phyloP scores from a whole-genome alignment of 2,797 vertebrate genomes.

The Phataginus tetradactyla region DNA sequence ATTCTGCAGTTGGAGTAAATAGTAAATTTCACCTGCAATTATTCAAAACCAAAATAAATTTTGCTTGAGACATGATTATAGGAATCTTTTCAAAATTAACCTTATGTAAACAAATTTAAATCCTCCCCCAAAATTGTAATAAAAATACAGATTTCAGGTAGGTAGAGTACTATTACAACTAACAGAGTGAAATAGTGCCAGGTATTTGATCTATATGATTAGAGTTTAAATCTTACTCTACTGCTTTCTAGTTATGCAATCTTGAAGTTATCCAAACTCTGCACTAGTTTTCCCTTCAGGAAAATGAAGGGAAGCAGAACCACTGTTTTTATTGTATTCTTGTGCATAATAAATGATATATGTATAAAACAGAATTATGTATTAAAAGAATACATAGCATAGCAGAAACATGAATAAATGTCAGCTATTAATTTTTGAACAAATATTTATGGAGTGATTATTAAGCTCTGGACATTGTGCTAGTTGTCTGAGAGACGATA shows the following conservation, averaged over 20 bases:
- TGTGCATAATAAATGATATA: not conserved
- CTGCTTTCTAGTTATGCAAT: not conserved
- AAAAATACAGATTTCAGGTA: not conserved
- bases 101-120: constrained; percentile 8
- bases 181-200: constrained; percentile 6
- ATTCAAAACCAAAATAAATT: not conserved
- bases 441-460: not conserved
- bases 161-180: not conserved
- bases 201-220: not conserved
- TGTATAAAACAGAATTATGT: not conserved
- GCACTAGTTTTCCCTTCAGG: not conserved
- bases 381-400: not conserved
- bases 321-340: not conserved
- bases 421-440: not conserved
- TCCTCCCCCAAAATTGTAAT: not conserved
- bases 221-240: not conserved
- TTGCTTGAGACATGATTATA: not conserved
- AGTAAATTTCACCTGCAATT: constrained; percentile 23
- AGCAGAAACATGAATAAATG: not conserved
- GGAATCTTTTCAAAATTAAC: constrained; percentile 16
- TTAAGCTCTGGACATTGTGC: not conserved
- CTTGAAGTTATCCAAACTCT: not conserved
- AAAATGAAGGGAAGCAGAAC: constrained; percentile 1
- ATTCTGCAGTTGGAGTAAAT: not conserved
- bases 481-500: not conserved